Evolutionary conservation across 2,113 vertebrate genomes (phyloP), one percentile per base, ranked within the genome.

Genomic region (Lichenostomus cassidix): DNA sequence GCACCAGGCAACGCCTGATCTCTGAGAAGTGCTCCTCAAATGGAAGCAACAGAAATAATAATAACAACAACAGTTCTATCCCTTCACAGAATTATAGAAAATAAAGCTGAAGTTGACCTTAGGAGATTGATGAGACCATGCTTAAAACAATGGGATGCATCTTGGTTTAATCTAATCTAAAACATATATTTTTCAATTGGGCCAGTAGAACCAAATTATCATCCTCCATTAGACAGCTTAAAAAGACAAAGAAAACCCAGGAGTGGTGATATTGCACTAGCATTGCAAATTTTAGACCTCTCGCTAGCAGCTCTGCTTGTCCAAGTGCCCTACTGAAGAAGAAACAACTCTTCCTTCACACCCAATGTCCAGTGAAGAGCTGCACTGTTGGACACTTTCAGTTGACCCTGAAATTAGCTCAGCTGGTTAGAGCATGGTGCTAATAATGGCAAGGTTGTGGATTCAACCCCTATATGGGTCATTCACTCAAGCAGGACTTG

Each of bases 401-500:
- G 20, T 8, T 58, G 24, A 49, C 35, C 50, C 29, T 65, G 24
- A 58, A 24, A 49, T 58, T 16, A 67, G 29, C 35, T 49, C 42
- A 49, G 29, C 29, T 49, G 20, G 20, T 75, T 15, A 49, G 24
- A 49, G 70, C 35, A 85, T 42, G 29, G 20, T 67, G 50, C 8
- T 41, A 24, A 75, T 56, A 56, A 56, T 49, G 16, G 29, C 52
- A 58, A 24, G 24, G 24, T 49, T 31, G 16, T 58, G 70, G 29
- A 35, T 67, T 58, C 52, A 58, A 6, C 35, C 35, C 35, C 24
- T 58, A 1, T 17, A 42, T 25, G 16, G 20, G 52, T 8, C 29
- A 49, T 29, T 58, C 35, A 35, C 15, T 42, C 42, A 35, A 41
- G 8, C 2, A 58, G 20, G 29, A 58, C 35, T 58, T 1, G 0